Base-by-base conservation (phyloP, 2,888 invertebrate species). In the Troides oblongomaculatus region DNA sequence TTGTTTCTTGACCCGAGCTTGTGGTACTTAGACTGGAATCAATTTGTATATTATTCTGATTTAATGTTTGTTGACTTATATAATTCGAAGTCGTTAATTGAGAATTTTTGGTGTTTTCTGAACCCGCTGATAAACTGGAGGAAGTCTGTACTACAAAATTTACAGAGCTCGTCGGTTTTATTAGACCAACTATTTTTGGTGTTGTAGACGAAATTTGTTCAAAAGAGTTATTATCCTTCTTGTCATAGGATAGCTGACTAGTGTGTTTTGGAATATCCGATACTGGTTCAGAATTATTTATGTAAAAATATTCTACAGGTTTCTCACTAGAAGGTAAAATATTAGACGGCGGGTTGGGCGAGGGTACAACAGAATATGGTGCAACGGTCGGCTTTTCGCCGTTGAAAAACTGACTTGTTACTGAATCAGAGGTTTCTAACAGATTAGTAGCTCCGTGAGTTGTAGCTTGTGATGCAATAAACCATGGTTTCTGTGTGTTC, bases 401-500 rank as follows among this genome's bases (percentile, higher is more conserved):
- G 36, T 6, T 61, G 18, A 21, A 21, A n/a, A 39, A 2, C 8
- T 36, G 39, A 39, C 3, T 46, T 12, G n/a, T 53, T 53, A 53
- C 53, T n/a, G n/a, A n/a, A 53, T 18, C 53, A 53, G 53, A 53
- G n/a, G n/a, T 53, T 53, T 12, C 53, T 53, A 8, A 53, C 53
- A 53, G n/a, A 7, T n/a, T n/a, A n/a, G 53, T n/a, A 53, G 6
- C 53, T 53, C 2, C 53, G 18, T 53, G 14, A n/a, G 7, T 53
- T 0, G 53, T 53, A 53, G 57, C 21, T 46, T 68, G 62, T 14
- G 18, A 10, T 58, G 5, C 50, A 5, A 14, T 25, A 23, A 25
- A 30, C 25, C 50, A 14, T n/a, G 63, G 68, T 68, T 63, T 63
- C n/a, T 62, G 62, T n/a, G 39, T 3, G 12, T 63, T 62, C 14